Conservation (phyloP, 30 jellyfish, hydroid and myxozoan species). For the Aurelia sp. region DNA sequence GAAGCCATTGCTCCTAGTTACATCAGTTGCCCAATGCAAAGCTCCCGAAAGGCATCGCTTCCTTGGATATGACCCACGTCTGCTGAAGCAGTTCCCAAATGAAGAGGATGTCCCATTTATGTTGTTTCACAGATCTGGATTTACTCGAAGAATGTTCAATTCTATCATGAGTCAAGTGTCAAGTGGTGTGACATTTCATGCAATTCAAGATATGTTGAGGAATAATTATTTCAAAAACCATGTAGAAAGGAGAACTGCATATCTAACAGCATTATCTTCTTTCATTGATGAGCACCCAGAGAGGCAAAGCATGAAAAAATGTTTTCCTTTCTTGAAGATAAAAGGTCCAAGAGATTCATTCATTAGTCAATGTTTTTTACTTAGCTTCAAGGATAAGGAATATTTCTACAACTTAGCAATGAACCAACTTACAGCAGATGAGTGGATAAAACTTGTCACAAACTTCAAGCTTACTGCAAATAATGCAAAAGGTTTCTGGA, state of each 20-base stretch:
- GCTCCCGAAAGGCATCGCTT: slow-evolving; percentile 83
- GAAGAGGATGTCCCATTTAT: slow-evolving; percentile 86
- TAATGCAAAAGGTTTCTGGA: slow-evolving; percentile 87
- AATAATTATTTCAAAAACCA: slow-evolving; percentile 65
- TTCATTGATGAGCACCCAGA: slow-evolving; percentile 75
- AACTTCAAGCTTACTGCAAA: slow-evolving; percentile 75
- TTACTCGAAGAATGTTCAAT: slow-evolving; percentile 81
- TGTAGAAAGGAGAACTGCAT: slow-evolving; percentile 70
- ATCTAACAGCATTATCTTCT: slow-evolving; percentile 61
- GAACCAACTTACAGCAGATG: slow-evolving; percentile 90
- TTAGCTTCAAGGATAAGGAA: slow-evolving; percentile 88
- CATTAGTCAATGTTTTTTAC: slow-evolving; percentile 91
- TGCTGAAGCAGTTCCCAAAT: slow-evolving; percentile 81
- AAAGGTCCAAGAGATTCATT: slow-evolving; percentile 90
- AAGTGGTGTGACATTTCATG: slow-evolving; percentile 83
- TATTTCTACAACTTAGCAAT: slow-evolving; percentile 80
- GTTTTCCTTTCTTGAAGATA: slow-evolving; percentile 69
- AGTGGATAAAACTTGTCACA: slow-evolving; percentile 75
- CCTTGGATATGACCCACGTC: slow-evolving; percentile 96
- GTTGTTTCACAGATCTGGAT: slow-evolving; percentile 92
- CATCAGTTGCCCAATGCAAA: slow-evolving; percentile 88
- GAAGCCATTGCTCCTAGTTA: slow-evolving; percentile 85
- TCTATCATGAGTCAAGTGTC: slow-evolving; percentile 74
- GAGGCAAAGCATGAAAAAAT: slow-evolving; percentile 27
- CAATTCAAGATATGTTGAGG: slow-evolving; percentile 74